Evolutionary conservation across 2,113 vertebrate genomes (phyloP).

Genomic region (Corynorhinus townsendii): DNA sequence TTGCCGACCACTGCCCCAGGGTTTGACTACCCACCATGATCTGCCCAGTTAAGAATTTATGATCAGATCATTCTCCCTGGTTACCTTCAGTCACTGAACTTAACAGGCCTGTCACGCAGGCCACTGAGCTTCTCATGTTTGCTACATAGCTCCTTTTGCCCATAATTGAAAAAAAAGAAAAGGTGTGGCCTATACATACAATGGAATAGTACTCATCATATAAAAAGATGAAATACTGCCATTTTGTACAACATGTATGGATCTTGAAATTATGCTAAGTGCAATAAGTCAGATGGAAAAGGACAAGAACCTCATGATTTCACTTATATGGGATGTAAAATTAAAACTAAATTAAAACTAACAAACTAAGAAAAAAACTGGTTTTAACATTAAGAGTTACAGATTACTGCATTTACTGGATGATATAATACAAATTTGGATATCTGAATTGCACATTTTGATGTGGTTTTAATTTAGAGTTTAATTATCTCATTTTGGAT

Average conservation of each 20-base stretch:
- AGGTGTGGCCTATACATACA: not conserved
- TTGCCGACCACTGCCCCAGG: not conserved
- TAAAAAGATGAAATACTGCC: not conserved
- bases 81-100: not conserved
- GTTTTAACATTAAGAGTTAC: not conserved
- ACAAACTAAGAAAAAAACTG: not conserved
- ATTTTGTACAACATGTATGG: not conserved
- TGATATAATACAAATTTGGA: not conserved
- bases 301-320: not conserved
- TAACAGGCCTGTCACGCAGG: not conserved
- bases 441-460: not conserved
- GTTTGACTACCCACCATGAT: not conserved
- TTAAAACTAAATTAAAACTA: not conserved
- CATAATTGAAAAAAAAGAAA: not conserved
- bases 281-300: not conserved
- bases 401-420: not conserved
- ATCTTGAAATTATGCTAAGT: not conserved
- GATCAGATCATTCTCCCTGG: not conserved
- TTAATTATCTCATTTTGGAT: not conserved
- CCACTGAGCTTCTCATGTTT: not conserved
- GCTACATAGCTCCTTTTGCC: too few relatives aligned
- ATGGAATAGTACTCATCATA: not conserved
- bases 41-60: not conserved
- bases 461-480: not conserved
- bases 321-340: not conserved